These are phyloP conservation scores for Zootoca vivipara DNA, from an alignment of 2,113 vertebrate genomes.

Conservation along the genomic window DNA sequence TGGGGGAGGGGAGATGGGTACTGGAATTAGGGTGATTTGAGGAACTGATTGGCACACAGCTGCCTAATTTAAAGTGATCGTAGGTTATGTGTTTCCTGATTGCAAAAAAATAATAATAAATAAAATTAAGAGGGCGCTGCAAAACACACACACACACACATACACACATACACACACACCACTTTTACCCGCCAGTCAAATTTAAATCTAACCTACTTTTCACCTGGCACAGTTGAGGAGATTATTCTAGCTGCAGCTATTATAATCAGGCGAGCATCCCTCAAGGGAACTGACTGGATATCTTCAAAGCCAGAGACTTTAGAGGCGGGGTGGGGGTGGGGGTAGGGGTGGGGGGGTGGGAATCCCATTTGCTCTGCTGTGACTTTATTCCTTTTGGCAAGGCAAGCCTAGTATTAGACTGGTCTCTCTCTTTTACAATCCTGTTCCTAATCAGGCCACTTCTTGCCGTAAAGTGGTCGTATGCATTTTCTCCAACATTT, in stretches of 20 bases:
- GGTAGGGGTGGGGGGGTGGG: no score
- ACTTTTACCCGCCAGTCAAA: background rate
- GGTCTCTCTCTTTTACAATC: no score
- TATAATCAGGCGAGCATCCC: background rate
- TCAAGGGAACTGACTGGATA: background rate
- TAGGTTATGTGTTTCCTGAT: background rate
- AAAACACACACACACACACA: background rate
- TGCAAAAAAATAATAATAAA: background rate
- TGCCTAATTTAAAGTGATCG: background rate
- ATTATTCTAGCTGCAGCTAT: background rate
- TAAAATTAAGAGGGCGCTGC: no score
- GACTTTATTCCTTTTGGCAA: background rate
- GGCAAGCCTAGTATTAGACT: background rate
- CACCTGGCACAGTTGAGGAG: background rate
- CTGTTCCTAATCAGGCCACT: background rate
- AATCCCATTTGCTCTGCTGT: background rate
- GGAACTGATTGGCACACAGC: no score
- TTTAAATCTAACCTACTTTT: slow-evolving; percentile 28
- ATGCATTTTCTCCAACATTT: no score
- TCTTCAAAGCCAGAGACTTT: background rate
- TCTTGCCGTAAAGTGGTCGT: background rate
- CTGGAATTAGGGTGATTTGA: background rate
- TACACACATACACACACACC: no score
- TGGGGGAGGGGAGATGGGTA: no score
- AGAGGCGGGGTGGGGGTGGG: no score